These are phyloP conservation scores for Pheucticus melanocephalus DNA, from an alignment of 2,113 vertebrate genomes.

Conservation along the genomic window DNA sequence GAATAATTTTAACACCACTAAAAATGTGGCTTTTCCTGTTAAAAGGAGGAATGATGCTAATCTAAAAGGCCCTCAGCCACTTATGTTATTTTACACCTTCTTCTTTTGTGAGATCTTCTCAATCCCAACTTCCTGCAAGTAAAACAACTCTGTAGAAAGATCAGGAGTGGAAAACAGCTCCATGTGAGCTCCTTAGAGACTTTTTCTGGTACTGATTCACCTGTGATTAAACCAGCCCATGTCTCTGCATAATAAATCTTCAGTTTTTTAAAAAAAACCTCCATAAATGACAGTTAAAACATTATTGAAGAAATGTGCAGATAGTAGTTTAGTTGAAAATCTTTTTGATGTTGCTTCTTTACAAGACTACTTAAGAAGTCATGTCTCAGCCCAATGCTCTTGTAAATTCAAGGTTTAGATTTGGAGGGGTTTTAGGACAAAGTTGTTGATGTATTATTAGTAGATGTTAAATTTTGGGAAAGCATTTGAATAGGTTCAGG, in stretches of 20 bases:
- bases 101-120: background rate
- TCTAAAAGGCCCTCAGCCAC: background rate
- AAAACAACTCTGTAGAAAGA: background rate
- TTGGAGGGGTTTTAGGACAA: background rate
- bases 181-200: background rate
- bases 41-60: background rate
- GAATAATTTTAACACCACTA: background rate
- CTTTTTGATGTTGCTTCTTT: background rate
- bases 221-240: background rate
- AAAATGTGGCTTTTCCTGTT: background rate
- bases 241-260: background rate
- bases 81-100: background rate
- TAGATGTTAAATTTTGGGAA: background rate
- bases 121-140: background rate
- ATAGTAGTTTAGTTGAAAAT: background rate
- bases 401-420: background rate
- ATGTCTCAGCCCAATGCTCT: background rate
- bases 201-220: constrained; percentile 14
- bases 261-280: accelerated
- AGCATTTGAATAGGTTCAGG: background rate
- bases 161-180: background rate
- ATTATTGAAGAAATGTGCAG: background rate
- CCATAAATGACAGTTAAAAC: background rate
- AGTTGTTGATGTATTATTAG: background rate
- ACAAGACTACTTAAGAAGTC: background rate